Base-by-base conservation (phyloP, 2,888 invertebrate genomes). In the Cristatella mucedo region DNA sequence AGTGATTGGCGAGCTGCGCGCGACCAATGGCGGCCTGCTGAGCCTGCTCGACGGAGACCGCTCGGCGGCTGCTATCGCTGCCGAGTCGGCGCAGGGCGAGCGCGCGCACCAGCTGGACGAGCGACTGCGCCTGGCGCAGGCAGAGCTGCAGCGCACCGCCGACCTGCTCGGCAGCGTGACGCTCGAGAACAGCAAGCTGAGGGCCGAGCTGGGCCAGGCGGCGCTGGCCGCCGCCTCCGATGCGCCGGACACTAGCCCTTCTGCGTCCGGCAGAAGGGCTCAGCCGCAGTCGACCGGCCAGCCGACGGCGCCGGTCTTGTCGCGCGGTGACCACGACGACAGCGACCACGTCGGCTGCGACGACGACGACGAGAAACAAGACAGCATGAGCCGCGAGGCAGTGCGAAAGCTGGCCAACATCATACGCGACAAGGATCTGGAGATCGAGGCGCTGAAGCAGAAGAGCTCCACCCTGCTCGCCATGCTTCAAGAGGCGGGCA, bases 361-460 rank as follows among this genome's bases (percentile, higher is more conserved):
- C n/a, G n/a, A n/a, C n/a, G 45, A 69, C 66, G 50, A 59, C 58
- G 46, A 61, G 40, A 49, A 45, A 16, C 46, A 52, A n/a, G 54
- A 55, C 31, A 63, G 65, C 30, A 63, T 66, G 63, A 59, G 56
- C 22, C 58, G 59, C 42, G 66, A 66, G 46, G 61, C 66, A 7
- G 45, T 68, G 16, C 56, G 61, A 43, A 64, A 62, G 39, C 49
- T 68, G 29, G 62, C 66, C 2, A 52, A 59, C 41, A 53, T 68
- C 2, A 59, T 68, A 18, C 51, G 59, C 3, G 67, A 68, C 44
- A 63, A 64, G 42, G 68, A 68, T 44, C 43, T 64, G 31, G 69
- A 69, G 47, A 59, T 68, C 11, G 67, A 66, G 41, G 59, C 65
- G 7, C 46, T 69, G 22, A 60, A 54, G 30, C 59, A 59, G 41